Base-by-base conservation (phyloP, 2,888 invertebrate genomes). In the Torymus auratus region DNA sequence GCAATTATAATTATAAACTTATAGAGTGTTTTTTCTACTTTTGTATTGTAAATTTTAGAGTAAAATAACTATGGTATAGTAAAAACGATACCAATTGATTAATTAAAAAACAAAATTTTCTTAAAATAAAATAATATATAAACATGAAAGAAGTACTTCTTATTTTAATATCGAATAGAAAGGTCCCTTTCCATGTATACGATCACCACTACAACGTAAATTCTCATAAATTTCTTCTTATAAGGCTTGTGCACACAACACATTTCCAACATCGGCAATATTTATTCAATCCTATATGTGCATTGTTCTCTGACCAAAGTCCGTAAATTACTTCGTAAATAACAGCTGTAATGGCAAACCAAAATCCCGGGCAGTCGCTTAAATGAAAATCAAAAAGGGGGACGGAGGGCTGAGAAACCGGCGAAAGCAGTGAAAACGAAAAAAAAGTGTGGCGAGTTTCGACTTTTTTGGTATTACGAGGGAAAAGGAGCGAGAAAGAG, bases 271-370 rank as follows among this genome's bases (percentile, higher is more conserved):
- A 64, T 55, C 20, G 56, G 3, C 55, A 41, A 55, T 11, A 55
- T 17, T 61, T 69, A 76, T 76, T 68, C n/a, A 28, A 62, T 62
- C 68, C 55, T 4, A 41, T 20, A 14, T 77, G 23, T 15, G 20
- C 17, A 15, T 62, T 41, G 52, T 50, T 14, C 41, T 14, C 4
- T 17, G 2, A 17, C 3, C 64, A n/a, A 55, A 61, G 60, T 41
- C 72, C 50, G 78, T 78, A 78, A 78, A 78, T 78, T 73, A 73
- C 73, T 68, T 41, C 14, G 28, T 13, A 69, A 78, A 73, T 61
- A 50, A 20, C 56, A 15, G 13, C 2, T 2, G 10, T 69, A 68
- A 68, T 55, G 20, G 61, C 56, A 62, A 53, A 11, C 11, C 7
- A 41, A 55, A 53, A 69, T 50, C 62, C 62, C 61, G 58, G 52